Conservation (phyloP, 2,797 vertebrate species). For the Staurois parvus region DNA sequence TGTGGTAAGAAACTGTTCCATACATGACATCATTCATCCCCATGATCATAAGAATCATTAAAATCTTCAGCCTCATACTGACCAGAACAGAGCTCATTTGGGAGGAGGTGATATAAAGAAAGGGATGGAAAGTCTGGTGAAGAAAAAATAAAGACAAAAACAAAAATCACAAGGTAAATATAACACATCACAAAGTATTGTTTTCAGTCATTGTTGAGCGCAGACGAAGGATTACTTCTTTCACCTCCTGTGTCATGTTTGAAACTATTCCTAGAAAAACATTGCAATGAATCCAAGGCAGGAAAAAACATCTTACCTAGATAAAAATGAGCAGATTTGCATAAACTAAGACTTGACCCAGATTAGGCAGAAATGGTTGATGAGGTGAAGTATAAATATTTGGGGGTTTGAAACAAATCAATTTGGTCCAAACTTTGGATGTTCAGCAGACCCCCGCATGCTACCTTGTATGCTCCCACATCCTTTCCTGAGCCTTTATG, state of each 20-base stretch:
- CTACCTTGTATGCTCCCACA: too few species aligned
- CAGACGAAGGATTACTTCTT: slow-evolving; percentile 17
- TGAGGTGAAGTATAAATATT: not conserved
- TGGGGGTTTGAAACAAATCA: not conserved
- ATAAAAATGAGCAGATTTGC: not conserved
- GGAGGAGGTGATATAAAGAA: slow-evolving; percentile 30
- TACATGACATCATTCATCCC: slow-evolving; percentile 48
- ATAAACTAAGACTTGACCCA: not conserved
- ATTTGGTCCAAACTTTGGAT: not conserved
- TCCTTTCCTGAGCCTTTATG: too few species aligned
- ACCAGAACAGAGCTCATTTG: slow-evolving; percentile 25
- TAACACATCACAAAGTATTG: slow-evolving; percentile 20
- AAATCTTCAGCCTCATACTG: slow-evolving; percentile 27
- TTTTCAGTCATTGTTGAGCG: slow-evolving; percentile 19
- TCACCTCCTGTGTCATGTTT: slow-evolving; percentile 25
- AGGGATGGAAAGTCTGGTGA: slow-evolving; percentile 35
- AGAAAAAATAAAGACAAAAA: slow-evolving; percentile 23
- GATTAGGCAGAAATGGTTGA: not conserved
- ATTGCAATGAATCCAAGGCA: slow-evolving; percentile 2
- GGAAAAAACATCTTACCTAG: not conserved
- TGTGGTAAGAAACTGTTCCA: slow-evolving; percentile 44
- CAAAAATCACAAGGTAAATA: slow-evolving; percentile 29
- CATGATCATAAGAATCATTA: slow-evolving; percentile 38
- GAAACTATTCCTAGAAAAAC: slow-evolving; percentile 23
- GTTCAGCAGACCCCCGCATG: not conserved